phyloP scores from a whole-genome alignment of 2,113 vertebrate species.

The Marcusenius ussheri region DNA sequence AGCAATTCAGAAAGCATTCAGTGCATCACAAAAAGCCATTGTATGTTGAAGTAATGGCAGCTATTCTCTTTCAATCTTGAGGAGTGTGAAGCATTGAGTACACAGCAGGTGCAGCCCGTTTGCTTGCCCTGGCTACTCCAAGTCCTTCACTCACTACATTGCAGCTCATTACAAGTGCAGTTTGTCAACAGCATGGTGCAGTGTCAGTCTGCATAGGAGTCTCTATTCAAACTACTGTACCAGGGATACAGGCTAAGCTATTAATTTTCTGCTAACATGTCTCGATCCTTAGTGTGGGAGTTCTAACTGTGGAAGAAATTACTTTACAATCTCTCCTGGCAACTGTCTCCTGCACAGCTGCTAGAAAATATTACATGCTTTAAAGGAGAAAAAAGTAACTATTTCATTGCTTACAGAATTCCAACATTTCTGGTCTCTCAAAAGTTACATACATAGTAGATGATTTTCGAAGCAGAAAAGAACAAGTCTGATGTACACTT shows the following conservation, averaged over 20 bases:
- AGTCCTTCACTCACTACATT: not conserved
- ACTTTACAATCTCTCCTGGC: constrained; percentile 36
- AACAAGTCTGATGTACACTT: not conserved
- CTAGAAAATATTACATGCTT: constrained; percentile 34
- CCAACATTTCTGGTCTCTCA: not conserved
- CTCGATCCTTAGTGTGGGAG: constrained; percentile 32
- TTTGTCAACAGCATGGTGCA: not conserved
- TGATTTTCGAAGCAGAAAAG: not conserved
- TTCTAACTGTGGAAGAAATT: constrained; percentile 40
- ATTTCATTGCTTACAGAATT: constrained; percentile 27
- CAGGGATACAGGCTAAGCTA: constrained; percentile 28
- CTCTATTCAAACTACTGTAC: constrained; percentile 15
- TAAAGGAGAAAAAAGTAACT: constrained; percentile 15
- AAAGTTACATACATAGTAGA: constrained; percentile 3
- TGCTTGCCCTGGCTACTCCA: not conserved
- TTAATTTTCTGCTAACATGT: constrained; percentile 34
- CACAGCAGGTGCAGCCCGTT: not conserved
- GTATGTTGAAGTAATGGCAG: not conserved
- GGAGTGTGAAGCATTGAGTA: constrained; percentile 9
- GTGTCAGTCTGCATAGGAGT: constrained; percentile 18
- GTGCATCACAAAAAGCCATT: not conserved
- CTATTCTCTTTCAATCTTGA: not conserved
- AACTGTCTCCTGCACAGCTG: constrained; percentile 31
- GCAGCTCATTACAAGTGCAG: not conserved
- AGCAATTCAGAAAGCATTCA: not conserved